Conservation (phyloP, 2,888 invertebrate genomes). For the Drosophila meridiana region DNA sequence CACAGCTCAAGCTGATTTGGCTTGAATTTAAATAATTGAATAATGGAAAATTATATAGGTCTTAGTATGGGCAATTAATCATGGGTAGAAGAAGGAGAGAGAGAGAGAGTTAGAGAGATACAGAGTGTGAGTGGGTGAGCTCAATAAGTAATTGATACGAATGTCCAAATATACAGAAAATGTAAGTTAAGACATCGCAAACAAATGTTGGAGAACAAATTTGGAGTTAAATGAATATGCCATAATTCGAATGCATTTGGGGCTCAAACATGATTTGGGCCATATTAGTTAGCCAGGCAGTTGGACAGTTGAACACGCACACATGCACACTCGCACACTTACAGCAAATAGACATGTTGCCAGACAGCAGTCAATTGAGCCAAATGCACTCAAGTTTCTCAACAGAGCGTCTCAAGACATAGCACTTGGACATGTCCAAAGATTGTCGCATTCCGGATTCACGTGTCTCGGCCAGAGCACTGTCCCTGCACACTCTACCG, state of each 20-base stretch:
- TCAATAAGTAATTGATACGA: slow-evolving; percentile 22
- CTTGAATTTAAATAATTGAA: slow-evolving; percentile 18
- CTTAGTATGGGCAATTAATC: slow-evolving; percentile 17
- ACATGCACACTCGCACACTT: neutral
- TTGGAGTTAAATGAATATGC: slow-evolving; percentile 41
- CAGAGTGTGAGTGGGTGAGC: neutral
- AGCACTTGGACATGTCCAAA: slow-evolving; percentile 21
- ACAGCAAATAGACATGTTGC: slow-evolving; percentile 40
- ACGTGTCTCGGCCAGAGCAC: slow-evolving; percentile 20
- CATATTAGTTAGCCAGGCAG: slow-evolving; percentile 35
- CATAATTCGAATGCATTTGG: slow-evolving; percentile 62
- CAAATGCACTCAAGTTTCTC: slow-evolving; percentile 70
- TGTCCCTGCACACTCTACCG: slow-evolving; percentile 20
- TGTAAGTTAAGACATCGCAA: slow-evolving; percentile 4
- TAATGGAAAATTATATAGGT: slow-evolving; percentile 22
- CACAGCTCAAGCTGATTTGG: slow-evolving; percentile 9
- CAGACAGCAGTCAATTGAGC: slow-evolving; percentile 70
- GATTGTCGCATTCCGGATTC: slow-evolving; percentile 53
- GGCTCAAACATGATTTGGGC: slow-evolving; percentile 37
- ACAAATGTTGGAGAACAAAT: slow-evolving; percentile 13
- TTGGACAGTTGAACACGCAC: slow-evolving; percentile 18
- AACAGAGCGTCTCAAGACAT: slow-evolving; percentile 51
- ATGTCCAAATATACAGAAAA: slow-evolving; percentile 17
- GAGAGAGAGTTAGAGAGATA: neutral
- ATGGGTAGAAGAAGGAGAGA: neutral